phyloP scores from a whole-genome alignment of 1,140 invertebrate genomes.

The Trinorchestia longiramus region DNA sequence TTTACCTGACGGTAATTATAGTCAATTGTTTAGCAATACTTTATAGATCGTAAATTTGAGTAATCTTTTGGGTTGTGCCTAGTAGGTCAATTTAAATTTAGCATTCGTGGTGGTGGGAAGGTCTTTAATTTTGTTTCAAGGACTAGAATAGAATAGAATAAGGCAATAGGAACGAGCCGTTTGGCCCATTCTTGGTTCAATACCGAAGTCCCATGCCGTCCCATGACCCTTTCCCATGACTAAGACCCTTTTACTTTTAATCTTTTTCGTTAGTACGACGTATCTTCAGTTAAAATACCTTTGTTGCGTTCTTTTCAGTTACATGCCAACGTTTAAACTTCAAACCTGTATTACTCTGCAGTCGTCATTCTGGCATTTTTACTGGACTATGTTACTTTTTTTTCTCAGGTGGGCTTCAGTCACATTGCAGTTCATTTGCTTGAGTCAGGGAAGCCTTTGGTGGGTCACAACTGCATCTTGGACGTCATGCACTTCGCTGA shows the following conservation, averaged over 20 bases:
- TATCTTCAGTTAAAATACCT: not conserved
- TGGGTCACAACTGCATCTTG: constrained; percentile 60
- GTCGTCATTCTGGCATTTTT: not conserved
- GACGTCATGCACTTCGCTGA: constrained; percentile 62
- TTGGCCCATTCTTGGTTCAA: too few relatives aligned
- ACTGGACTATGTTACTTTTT: not conserved
- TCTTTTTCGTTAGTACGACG: too few relatives aligned
- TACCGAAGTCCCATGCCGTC: too few relatives aligned
- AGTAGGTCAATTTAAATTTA: not conserved
- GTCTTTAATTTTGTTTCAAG: not conserved
- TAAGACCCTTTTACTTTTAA: too few relatives aligned
- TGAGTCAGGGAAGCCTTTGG: constrained; percentile 48
- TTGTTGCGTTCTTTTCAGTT: not conserved
- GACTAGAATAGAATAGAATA: too few relatives aligned
- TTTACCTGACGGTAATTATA: not conserved
- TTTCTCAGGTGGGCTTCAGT: constrained; percentile 57
- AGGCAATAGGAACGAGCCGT: too few relatives aligned
- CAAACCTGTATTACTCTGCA: too few relatives aligned
- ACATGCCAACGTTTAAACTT: not conserved
- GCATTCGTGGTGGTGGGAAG: not conserved
- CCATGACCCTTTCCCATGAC: too few relatives aligned
- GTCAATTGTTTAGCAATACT: not conserved
- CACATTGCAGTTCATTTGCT: constrained; percentile 56
- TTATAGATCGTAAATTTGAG: too few relatives aligned
- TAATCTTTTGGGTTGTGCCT: not conserved